Percentiles rank a stretch among this genome's conserved stretches.
Conservation (phyloP, 2,888 invertebrate genomes). For the Rhagonycha lutea region DNA sequence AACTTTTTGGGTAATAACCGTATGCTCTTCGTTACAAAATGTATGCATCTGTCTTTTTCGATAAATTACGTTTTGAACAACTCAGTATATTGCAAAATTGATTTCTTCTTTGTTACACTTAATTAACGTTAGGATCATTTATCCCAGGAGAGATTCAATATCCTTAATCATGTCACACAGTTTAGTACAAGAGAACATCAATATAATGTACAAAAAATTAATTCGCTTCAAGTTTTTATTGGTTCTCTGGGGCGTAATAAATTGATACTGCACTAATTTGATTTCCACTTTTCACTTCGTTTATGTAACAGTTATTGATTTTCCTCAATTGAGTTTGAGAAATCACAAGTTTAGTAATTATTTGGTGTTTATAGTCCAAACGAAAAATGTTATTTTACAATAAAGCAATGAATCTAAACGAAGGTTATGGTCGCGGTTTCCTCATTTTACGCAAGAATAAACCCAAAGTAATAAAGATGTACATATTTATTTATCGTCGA, state of each 20-base stretch:
- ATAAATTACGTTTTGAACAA: neutral
- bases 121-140: neutral
- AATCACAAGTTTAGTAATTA: neutral
- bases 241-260: neutral
- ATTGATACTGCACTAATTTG: neutral
- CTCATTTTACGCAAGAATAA: slow-evolving; percentile 4
- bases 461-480: neutral
- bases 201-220: neutral
- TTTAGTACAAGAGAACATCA: neutral
- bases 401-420: neutral
- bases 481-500: neutral
- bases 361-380: neutral
- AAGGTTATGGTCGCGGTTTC: neutral
- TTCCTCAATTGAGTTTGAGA: neutral
- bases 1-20: neutral
- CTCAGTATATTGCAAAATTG: neutral
- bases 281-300: neutral
- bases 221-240: neutral
- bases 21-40: neutral
- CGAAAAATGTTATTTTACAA: neutral
- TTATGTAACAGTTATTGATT: neutral
- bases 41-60: neutral
- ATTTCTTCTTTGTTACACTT: neutral
- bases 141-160: neutral
- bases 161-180: neutral